Percentiles rank a stretch among this genome's conserved stretches.
Evolutionary conservation across 2,888 invertebrate genomes (phyloP).

Genomic region (Papilio protenor): DNA sequence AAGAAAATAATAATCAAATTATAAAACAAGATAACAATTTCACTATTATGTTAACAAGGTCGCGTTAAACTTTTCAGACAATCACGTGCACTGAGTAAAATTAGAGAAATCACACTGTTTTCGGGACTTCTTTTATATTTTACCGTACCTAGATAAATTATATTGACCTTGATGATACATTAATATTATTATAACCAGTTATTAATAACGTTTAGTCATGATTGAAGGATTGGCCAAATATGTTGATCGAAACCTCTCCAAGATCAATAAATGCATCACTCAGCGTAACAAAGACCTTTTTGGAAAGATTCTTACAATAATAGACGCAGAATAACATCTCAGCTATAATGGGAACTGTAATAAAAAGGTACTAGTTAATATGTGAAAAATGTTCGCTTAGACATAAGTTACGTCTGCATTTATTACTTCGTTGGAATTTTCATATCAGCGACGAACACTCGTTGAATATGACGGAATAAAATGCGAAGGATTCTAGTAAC

Average conservation of each 20-base stretch:
- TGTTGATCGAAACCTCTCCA: conserved; percentile 13
- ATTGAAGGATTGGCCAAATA: conserved; percentile 12
- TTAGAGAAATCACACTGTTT: too few species aligned
- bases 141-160: too few species aligned
- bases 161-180: not conserved
- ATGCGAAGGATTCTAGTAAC: conserved; percentile 13
- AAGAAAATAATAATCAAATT: too few species aligned
- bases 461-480: conserved; percentile 1
- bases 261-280: conserved; percentile 21
- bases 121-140: too few species aligned
- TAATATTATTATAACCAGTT: not conserved
- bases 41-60: too few species aligned
- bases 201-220: not conserved
- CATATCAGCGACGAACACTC: not conserved
- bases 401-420: conserved; percentile 15
- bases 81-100: too few species aligned
- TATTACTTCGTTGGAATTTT: conserved; percentile 27
- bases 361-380: not conserved
- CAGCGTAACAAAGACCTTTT: not conserved
- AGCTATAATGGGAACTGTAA: not conserved
- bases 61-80: too few species aligned
- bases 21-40: too few species aligned
- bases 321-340: not conserved
- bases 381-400: not conserved
- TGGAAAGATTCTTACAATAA: not conserved